Evolutionary conservation across 2,888 invertebrate species (phyloP), one percentile per base, ranked within the genome.

Genomic region (Meteorus cinctellus): DNA sequence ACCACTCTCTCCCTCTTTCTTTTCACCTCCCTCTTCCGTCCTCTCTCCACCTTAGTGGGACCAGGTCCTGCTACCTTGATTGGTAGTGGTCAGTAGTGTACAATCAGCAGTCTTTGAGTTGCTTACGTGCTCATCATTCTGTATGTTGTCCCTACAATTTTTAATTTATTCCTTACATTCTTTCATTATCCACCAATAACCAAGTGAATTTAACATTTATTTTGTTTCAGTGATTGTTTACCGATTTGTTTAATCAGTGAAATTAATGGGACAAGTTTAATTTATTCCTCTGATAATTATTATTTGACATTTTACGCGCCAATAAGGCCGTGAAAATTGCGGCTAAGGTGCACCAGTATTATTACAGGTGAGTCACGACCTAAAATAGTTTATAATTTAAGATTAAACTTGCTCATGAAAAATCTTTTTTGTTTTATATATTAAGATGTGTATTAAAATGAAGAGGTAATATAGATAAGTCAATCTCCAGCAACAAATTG

Each of bases 1-100:
- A 27, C 36, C 34, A 68, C 71, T 31, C 55, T 48, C 41, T 71
- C 71, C 34, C 67, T 67, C 55, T 67, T 62, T 36, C 55, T 68
- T 67, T 76, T 19, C 10, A 1, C 19, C 19, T 55, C 55, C 19
- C 8, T 55, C 19, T 55, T 19, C n/a, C 10, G n/a, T 19, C 19
- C 19, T 19, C 55, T 55, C 19, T 4, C 55, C 19, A 19, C 19
- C 19, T 55, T 6, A 55, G 19, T 55, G 55, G 55, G 70, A 45
- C 71, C 59, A 24, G 14, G 60, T 74, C 77, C 62, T 79, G 80
- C 79, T 75, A 74, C 84, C 84, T 84, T 84, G 82, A 85, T 85
- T 82, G 86, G 83, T 82, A 83, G 80, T 81, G 81, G 78, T 78
- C 74, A 81, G 78, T 76, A 80, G 81, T 81, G 74, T 71, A 76